Conservation (phyloP, 2,797 vertebrate genomes). For the Clamator glandarius region DNA sequence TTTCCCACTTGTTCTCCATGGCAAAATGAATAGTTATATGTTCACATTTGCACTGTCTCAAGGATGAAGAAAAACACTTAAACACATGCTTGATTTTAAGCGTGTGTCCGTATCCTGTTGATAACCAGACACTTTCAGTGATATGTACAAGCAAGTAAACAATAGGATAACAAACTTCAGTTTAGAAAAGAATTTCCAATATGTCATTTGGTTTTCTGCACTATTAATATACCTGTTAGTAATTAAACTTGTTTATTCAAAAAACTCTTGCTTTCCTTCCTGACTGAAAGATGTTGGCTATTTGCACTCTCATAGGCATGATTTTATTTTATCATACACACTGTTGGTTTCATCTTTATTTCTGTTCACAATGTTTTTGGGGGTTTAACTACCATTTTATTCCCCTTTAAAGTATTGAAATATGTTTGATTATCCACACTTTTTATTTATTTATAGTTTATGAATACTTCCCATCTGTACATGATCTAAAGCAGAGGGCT, state of each 20-base stretch:
- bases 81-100: neutral
- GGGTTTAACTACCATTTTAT: neutral
- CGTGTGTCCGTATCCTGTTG: neutral
- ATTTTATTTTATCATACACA: neutral
- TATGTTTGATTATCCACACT: neutral
- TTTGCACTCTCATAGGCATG: neutral
- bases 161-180: neutral
- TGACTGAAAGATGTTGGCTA: neutral
- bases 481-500: neutral
- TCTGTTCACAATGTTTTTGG: neutral
- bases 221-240: neutral
- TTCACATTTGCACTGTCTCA: neutral
- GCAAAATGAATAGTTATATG: neutral
- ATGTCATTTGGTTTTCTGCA: neutral
- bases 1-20: neutral
- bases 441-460: neutral
- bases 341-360: neutral
- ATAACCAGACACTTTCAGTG: neutral
- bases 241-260: constrained; percentile 18
- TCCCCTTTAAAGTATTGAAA: neutral
- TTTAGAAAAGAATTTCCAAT: neutral
- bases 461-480: neutral
- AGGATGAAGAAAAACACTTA: neutral
- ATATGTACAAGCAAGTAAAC: neutral
- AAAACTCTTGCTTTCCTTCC: neutral